Conservation (phyloP, 2,113 vertebrate species). For the Lichenostomus cassidix region DNA sequence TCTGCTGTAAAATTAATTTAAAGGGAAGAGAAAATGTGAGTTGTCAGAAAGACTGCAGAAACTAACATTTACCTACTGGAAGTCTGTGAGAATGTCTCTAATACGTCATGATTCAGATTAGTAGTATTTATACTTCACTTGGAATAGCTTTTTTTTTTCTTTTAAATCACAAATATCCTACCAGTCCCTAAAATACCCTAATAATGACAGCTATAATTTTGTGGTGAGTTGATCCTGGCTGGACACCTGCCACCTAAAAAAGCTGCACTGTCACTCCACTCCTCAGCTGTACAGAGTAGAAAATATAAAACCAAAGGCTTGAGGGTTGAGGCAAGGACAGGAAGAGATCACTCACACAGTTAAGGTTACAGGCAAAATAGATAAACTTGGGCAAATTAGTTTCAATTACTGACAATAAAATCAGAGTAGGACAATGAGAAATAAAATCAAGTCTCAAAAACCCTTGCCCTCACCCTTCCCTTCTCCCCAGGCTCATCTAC, state of each 20-base stretch:
- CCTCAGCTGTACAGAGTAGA: background rate
- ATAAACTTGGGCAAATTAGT: background rate
- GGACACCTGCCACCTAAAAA: background rate
- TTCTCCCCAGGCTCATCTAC: background rate
- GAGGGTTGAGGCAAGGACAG: background rate
- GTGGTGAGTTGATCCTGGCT: background rate
- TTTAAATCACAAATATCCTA: background rate
- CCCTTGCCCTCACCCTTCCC: background rate
- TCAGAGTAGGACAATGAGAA: background rate
- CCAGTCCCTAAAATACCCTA: background rate
- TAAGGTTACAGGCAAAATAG: background rate
- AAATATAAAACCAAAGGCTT: background rate
- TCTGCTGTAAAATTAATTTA: constrained; percentile 48
- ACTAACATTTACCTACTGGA: background rate
- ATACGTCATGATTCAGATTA: background rate
- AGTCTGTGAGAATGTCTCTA: background rate
- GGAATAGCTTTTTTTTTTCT: background rate
- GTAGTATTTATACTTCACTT: background rate
- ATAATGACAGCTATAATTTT: background rate
- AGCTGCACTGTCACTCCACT: background rate
- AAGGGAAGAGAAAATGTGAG: background rate
- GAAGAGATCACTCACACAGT: background rate
- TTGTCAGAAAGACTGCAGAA: background rate
- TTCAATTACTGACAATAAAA: background rate
- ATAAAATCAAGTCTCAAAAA: background rate